Percentiles rank a stretch among this genome's conserved stretches.
Conservation (phyloP, 2,113 vertebrate genomes). For the Phalacrocorax pelagicus region DNA sequence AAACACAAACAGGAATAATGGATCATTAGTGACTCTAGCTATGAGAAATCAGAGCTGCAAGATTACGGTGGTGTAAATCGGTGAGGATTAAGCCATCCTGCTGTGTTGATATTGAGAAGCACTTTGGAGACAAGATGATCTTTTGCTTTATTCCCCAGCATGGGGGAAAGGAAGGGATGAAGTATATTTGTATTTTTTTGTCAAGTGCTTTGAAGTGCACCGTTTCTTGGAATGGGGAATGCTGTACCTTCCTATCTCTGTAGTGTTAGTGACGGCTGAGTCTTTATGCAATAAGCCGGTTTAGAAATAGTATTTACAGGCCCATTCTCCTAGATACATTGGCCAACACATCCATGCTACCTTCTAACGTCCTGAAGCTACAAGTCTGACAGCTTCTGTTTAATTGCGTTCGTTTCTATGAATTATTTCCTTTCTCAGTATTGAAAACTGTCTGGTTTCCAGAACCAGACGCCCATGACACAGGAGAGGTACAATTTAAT, state of each 20-base stretch:
- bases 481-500: neutral
- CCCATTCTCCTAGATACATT: neutral
- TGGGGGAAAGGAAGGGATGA: neutral
- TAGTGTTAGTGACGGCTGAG: neutral
- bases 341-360: neutral
- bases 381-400: neutral
- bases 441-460: neutral
- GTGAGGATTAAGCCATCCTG: neutral
- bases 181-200: neutral
- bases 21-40: neutral
- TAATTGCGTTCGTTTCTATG: neutral
- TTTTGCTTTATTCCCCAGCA: constrained; percentile 27
- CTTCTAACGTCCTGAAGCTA: neutral
- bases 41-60: neutral
- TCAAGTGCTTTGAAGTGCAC: neutral
- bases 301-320: neutral
- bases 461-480: neutral
- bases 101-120: constrained; percentile 9
- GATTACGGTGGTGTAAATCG: neutral
- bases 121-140: neutral
- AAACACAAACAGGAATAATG: neutral
- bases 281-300: neutral
- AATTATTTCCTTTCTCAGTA: neutral
- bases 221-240: neutral
- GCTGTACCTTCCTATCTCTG: neutral